A percentile compares a stretch with the other conserved stretches of the same genome.
These are phyloP conservation scores for Leptopilina myrica DNA, from an alignment of 2,888 invertebrate species.

Conservation along the genomic window DNA sequence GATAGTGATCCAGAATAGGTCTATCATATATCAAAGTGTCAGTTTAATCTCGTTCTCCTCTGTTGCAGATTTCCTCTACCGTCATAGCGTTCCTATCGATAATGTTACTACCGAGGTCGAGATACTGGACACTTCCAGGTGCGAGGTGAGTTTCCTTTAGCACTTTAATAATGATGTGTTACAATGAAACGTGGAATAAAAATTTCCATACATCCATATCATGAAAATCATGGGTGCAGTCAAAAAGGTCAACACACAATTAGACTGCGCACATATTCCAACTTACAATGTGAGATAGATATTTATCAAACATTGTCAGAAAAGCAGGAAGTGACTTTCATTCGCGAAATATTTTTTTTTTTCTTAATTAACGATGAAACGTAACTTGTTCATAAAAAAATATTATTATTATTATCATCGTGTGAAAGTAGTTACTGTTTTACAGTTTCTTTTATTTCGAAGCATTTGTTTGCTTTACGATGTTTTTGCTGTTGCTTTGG, in stretches of 20 bases:
- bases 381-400: not conserved
- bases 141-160: constrained; percentile 82
- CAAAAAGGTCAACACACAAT: not conserved
- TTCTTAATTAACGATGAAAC: too few relatives aligned
- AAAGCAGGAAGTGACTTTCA: too few relatives aligned
- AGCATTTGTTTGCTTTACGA: too few relatives aligned
- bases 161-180: constrained; percentile 36
- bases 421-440: not conserved
- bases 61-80: constrained; percentile 88
- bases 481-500: too few relatives aligned
- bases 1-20: constrained; percentile 28
- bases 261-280: not conserved
- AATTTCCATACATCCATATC: constrained; percentile 11
- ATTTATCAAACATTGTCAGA: not conserved
- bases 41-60: constrained; percentile 60
- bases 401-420: not conserved
- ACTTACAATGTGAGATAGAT: not conserved
- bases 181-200: constrained; percentile 31
- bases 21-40: constrained; percentile 42
- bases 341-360: too few relatives aligned
- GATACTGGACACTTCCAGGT: constrained; percentile 88
- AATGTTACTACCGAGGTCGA: constrained; percentile 87
- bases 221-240: constrained; percentile 22
- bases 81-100: constrained; percentile 87
- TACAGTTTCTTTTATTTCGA: constrained; percentile 40